phyloP scores from a whole-genome alignment of 2,797 vertebrate species.

The Harpagifer antarcticus region DNA sequence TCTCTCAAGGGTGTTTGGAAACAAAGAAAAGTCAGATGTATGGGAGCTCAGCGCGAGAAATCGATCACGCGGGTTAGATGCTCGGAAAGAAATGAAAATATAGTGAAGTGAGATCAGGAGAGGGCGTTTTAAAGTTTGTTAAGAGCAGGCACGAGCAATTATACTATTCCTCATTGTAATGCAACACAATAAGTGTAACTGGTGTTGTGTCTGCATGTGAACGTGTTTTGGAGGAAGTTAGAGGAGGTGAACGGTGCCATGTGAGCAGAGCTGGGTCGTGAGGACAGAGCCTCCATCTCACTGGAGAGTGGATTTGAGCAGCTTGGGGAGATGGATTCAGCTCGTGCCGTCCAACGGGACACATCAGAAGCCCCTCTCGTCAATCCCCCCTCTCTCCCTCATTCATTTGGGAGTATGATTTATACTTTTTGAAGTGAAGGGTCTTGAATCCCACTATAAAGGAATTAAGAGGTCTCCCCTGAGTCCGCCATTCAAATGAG shows the following conservation, averaged over 20 bases:
- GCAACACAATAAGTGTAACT: constrained; percentile 1
- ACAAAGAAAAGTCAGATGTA: constrained; percentile 68
- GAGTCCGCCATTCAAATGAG: constrained; percentile 89
- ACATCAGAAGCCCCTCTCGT: constrained; percentile 86
- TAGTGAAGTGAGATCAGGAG: constrained; percentile 33
- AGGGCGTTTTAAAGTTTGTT: constrained; percentile 40
- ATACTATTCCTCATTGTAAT: constrained; percentile 16
- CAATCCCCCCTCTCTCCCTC: constrained; percentile 76
- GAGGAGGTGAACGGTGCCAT: constrained; percentile 38
- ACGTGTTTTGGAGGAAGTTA: constrained; percentile 39
- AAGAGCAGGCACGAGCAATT: constrained; percentile 12
- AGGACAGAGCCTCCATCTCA: constrained; percentile 74
- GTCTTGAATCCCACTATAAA: constrained; percentile 90
- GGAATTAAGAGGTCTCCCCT: constrained; percentile 89
- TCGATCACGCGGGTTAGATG: constrained; percentile 46
- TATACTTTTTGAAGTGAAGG: constrained; percentile 91
- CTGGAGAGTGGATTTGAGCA: constrained; percentile 82
- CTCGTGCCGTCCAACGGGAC: constrained; percentile 79
- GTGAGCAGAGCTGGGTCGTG: constrained; percentile 63
- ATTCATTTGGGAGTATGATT: constrained; percentile 92
- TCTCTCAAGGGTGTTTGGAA: constrained; percentile 77
- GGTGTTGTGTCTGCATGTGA: constrained; percentile 36
- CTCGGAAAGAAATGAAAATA: constrained; percentile 47
- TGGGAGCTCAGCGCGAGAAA: constrained; percentile 37
- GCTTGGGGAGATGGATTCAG: constrained; percentile 82